These are phyloP conservation scores for Pseudotriccus pelzelni DNA, from an alignment of 2,797 vertebrate genomes.

Conservation along the genomic window DNA sequence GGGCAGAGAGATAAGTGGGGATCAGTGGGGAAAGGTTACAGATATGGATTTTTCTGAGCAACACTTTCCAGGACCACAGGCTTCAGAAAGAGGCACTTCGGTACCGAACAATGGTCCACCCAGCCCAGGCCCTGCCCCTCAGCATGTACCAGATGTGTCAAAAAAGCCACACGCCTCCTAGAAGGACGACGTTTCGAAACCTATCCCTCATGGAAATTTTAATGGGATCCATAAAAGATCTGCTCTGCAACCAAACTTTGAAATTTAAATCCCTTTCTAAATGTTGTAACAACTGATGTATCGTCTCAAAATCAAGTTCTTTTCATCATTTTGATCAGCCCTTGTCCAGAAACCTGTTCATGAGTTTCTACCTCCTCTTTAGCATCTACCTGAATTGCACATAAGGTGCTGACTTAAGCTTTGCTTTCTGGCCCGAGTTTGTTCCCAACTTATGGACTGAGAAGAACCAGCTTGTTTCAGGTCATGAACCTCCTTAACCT, in stretches of 20 bases:
- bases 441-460: not conserved
- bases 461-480: not conserved
- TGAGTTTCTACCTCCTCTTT: not conserved
- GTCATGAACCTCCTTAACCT: not conserved
- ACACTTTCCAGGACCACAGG: not conserved
- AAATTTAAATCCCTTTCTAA: not conserved
- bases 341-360: not conserved
- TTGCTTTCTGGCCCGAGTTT: not conserved
- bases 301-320: not conserved
- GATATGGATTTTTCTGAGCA: not conserved
- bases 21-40: not conserved
- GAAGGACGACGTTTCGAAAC: not conserved
- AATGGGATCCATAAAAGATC: not conserved
- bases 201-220: not conserved
- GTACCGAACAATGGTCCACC: not conserved
- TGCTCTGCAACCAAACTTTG: not conserved
- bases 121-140: not conserved
- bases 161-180: not conserved
- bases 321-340: not conserved
- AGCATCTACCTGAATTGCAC: not conserved
- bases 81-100: not conserved
- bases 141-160: rapidly evolving
- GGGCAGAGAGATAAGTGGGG: not conserved
- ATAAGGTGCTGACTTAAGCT: not conserved
- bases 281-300: not conserved